Percentiles rank a stretch among this genome's conserved stretches.
Evolutionary conservation across 2,888 invertebrate genomes (phyloP).

Genomic region (Strigamia maritima): DNA sequence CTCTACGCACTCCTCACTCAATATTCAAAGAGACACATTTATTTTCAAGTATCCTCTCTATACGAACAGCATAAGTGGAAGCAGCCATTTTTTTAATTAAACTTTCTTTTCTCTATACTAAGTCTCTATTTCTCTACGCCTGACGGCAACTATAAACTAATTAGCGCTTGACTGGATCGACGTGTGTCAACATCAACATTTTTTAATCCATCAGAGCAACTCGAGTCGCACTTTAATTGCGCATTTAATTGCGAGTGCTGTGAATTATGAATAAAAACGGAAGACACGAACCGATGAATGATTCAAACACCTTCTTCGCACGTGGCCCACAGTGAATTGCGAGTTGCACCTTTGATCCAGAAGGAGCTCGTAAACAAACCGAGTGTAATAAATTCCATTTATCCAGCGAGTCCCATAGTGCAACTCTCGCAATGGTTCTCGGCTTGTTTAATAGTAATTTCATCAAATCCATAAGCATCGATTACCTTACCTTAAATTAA

Average conservation of each 20-base stretch:
- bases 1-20: no score
- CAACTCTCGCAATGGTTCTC: background rate
- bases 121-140: background rate
- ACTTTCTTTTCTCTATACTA: background rate
- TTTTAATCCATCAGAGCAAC: background rate
- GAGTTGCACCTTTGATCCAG: conserved; percentile 17
- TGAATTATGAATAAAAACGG: background rate
- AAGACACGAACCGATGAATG: background rate
- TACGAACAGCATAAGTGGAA: no score
- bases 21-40: background rate
- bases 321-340: conserved; percentile 6
- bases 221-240: background rate
- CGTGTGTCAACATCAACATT: background rate
- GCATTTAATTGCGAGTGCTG: background rate
- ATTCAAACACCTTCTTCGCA: background rate
- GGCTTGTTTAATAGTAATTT: background rate
- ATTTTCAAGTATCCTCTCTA: background rate
- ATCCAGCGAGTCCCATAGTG: background rate
- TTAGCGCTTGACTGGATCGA: background rate
- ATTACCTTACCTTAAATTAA: conserved; percentile 15
- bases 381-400: background rate
- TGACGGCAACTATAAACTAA: background rate
- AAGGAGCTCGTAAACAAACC: conserved; percentile 27
- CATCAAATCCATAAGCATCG: background rate
- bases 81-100: background rate